Conservation (phyloP, 1,140 invertebrate genomes). For the Sycophaga agraensis region DNA sequence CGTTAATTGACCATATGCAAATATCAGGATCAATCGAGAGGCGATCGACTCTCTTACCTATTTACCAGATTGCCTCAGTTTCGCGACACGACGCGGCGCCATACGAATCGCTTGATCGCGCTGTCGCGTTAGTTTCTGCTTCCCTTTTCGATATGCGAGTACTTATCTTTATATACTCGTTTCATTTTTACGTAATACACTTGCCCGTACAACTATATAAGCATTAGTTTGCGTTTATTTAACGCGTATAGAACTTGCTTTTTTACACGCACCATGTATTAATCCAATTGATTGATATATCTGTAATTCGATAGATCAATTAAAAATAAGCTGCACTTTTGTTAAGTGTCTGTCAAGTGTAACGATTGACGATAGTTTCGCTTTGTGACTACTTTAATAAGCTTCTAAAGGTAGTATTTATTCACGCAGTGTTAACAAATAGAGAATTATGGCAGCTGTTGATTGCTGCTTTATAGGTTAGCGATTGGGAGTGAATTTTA, state of each 20-base stretch:
- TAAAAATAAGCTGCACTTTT: too few species aligned
- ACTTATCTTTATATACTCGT: not conserved
- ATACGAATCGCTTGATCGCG: not conserved
- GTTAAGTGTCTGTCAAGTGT: not conserved
- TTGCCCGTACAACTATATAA: too few species aligned
- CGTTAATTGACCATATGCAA: conserved; percentile 19
- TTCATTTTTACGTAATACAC: not conserved
- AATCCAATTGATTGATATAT: conserved; percentile 17
- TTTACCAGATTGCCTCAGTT: not conserved
- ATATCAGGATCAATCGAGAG: conserved; percentile 3
- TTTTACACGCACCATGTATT: not conserved
- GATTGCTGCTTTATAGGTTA: too few species aligned
- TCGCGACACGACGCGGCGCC: not conserved
- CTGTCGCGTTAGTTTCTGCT: not conserved
- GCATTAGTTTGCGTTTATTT: too few species aligned
- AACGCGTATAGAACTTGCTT: too few species aligned
- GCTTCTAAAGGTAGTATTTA: not conserved
- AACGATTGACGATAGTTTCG: not conserved
- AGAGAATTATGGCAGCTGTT: too few species aligned
- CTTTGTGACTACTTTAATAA: not conserved
- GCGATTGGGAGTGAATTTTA: too few species aligned
- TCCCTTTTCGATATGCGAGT: not conserved
- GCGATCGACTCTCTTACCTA: too few species aligned
- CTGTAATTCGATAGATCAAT: not conserved
- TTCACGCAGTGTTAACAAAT: not conserved